These are phyloP conservation scores for Centroberyx gerrardi DNA, from an alignment of 2,797 vertebrate genomes.

Conservation along the genomic window DNA sequence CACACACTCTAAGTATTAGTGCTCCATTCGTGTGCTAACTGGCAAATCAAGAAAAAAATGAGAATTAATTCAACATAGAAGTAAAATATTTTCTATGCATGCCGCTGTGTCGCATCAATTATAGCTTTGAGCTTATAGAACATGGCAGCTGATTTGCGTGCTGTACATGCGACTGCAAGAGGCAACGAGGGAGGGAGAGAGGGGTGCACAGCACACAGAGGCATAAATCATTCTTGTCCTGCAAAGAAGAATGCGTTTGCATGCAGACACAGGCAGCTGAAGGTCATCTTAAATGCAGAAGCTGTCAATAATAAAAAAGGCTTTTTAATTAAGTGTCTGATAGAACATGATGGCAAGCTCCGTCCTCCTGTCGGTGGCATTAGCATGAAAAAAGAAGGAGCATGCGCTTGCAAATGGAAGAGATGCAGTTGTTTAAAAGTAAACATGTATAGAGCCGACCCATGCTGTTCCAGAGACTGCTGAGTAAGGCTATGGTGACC, in stretches of 20 bases:
- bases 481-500: neutral
- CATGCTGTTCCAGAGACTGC: constrained; percentile 6
- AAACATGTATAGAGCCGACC: neutral
- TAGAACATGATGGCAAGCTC: constrained; percentile 13
- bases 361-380: constrained; percentile 5
- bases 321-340: constrained; percentile 55
- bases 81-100: constrained; percentile 17
- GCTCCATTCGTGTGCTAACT: neutral
- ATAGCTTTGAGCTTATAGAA: constrained; percentile 17
- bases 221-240: constrained; percentile 42
- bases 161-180: neutral
- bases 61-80: constrained; percentile 6
- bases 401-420: neutral
- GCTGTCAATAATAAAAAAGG: constrained; percentile 54
- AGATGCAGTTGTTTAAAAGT: constrained; percentile 24
- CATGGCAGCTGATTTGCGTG: constrained; percentile 20
- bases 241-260: constrained; percentile 26
- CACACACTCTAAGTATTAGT: neutral
- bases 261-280: constrained; percentile 36
- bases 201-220: constrained; percentile 6
- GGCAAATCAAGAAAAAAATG: constrained; percentile 22
- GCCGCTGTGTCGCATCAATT: constrained; percentile 29
- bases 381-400: constrained; percentile 25
- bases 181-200: neutral
- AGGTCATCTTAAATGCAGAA: constrained; percentile 46